Conservation (phyloP, 2,113 vertebrate species). For the Mesocricetus auratus region DNA sequence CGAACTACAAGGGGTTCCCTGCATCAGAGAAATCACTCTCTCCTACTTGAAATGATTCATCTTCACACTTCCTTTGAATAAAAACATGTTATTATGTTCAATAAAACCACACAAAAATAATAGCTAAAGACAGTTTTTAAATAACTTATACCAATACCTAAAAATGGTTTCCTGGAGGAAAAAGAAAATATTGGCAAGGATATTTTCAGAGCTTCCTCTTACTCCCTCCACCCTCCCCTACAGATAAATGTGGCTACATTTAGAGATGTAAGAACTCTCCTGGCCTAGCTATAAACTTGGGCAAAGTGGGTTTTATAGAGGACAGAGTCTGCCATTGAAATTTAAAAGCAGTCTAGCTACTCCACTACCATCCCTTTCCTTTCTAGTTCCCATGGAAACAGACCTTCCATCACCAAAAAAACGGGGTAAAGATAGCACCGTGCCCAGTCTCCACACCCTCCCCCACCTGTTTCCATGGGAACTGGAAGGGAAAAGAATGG, state of each 20-base stretch:
- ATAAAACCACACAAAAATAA: conserved; percentile 67
- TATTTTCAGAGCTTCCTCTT: background rate
- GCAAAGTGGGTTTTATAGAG: conserved; percentile 36
- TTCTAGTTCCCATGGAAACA: conserved; percentile 81
- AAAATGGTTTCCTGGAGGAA: conserved; percentile 53
- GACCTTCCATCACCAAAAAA: conserved; percentile 75
- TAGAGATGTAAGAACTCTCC: background rate
- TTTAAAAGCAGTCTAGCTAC: conserved; percentile 68
- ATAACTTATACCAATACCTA: conserved; percentile 64
- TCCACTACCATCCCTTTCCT: conserved; percentile 54
- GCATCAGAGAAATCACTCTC: conserved; percentile 2
- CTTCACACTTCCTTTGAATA: conserved; percentile 53
- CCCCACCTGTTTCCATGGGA: conserved; percentile 80
- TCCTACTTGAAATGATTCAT: conserved; percentile 42
- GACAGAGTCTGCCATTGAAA: conserved; percentile 37
- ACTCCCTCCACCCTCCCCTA: background rate
- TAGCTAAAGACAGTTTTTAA: conserved; percentile 57
- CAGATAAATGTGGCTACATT: background rate
- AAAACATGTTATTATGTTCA: conserved; percentile 74
- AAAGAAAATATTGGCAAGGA: conserved; percentile 32
- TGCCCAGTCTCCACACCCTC: conserved; percentile 61
- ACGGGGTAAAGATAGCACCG: conserved; percentile 79
- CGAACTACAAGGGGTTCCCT: background rate
- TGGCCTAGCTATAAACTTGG: conserved; percentile 16
- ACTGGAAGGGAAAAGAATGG: conserved; percentile 62